Evolutionary conservation across 2,113 vertebrate genomes (phyloP).

Genomic region (Alligator sinensis): DNA sequence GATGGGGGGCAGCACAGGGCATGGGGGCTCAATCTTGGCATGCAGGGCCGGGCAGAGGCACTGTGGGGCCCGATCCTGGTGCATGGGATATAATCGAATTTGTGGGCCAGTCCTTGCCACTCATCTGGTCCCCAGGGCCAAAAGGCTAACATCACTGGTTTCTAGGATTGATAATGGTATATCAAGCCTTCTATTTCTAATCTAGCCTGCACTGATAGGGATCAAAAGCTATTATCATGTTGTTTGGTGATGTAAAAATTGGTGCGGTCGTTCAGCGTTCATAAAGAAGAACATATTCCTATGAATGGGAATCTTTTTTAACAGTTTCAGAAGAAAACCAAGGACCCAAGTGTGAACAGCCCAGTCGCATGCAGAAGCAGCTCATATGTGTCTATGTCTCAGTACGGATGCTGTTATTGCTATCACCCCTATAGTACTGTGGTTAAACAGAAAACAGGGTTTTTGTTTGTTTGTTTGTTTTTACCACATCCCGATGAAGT

Average conservation of each 20-base stretch:
- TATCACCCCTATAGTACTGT: not conserved
- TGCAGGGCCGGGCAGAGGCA: too few species aligned
- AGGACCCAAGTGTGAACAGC: not conserved
- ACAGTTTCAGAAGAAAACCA: slow-evolving; percentile 9
- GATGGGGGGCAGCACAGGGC: too few species aligned
- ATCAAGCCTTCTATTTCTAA: slow-evolving; percentile 57
- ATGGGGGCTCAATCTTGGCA: too few species aligned
- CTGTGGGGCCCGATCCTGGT: too few species aligned
- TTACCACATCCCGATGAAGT: not conserved
- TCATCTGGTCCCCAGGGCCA: too few species aligned
- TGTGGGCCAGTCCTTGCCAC: too few species aligned
- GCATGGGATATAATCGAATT: too few species aligned
- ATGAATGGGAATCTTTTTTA: slow-evolving; percentile 16
- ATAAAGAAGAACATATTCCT: slow-evolving; percentile 8
- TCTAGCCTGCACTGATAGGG: slow-evolving; percentile 8
- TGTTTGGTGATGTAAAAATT: slow-evolving; percentile 44
- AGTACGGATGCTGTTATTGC: not conserved
- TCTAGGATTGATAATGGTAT: slow-evolving; percentile 49
- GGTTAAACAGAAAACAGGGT: not conserved
- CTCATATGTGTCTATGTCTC: not conserved
- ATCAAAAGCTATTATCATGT: slow-evolving; percentile 56
- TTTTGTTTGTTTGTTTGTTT: not conserved
- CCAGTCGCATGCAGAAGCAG: not conserved
- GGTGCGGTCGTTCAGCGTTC: slow-evolving; percentile 16
- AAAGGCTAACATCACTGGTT: too few species aligned